phyloP scores from a whole-genome alignment of 1,140 invertebrate species.

The Drosophila ananassae region DNA sequence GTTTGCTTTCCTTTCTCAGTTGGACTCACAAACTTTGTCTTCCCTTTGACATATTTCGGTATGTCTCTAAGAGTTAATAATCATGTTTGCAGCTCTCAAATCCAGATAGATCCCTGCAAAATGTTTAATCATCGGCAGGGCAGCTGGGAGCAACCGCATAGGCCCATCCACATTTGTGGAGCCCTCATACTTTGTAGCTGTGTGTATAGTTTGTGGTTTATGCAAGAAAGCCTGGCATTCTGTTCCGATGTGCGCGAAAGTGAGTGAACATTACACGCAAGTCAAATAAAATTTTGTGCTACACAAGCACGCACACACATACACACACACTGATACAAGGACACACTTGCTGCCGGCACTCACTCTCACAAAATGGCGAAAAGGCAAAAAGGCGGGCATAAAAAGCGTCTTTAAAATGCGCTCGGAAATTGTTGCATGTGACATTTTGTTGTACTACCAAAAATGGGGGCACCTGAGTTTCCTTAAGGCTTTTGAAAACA shows the following conservation, averaged over 20 bases:
- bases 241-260: slow-evolving; percentile 32
- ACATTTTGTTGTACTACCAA: slow-evolving; percentile 40
- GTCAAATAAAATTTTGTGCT: slow-evolving; percentile 73
- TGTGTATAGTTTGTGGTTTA: slow-evolving; percentile 6
- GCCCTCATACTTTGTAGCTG: slow-evolving; percentile 25
- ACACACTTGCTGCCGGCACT: slow-evolving; percentile 44
- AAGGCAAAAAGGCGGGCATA: slow-evolving; percentile 70
- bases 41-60: background rate
- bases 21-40: background rate
- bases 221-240: slow-evolving; percentile 4
- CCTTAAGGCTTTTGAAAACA: background rate
- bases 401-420: slow-evolving; percentile 74
- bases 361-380: slow-evolving; percentile 66
- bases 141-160: slow-evolving; percentile 45
- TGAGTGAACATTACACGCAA: slow-evolving; percentile 74
- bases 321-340: slow-evolving; percentile 4
- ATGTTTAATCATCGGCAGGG: slow-evolving; percentile 43
- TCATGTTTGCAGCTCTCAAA: background rate
- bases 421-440: slow-evolving; percentile 78
- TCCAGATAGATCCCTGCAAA: slow-evolving; percentile 36
- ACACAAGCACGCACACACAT: slow-evolving; percentile 20
- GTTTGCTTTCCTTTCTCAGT: background rate
- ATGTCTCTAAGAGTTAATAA: slow-evolving; percentile 1
- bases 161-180: slow-evolving; percentile 27
- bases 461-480: slow-evolving; percentile 1